Base-by-base conservation (phyloP, 2,797 vertebrate species). In the Lepilemur ruficaudatus region DNA sequence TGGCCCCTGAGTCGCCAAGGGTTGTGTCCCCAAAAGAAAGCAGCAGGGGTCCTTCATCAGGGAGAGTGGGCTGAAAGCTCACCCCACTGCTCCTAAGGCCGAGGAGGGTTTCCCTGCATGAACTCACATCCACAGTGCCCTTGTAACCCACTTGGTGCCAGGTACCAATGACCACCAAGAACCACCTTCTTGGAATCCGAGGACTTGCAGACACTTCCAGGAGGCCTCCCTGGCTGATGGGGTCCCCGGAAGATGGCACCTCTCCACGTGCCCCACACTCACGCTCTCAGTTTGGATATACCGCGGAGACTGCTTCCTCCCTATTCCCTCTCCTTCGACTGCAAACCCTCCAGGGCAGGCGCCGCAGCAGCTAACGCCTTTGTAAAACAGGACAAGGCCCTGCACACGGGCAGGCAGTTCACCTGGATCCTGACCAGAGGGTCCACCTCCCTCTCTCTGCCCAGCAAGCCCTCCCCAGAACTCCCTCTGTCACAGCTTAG, bases 261-360 rank as follows among this genome's bases (percentile, higher is more conserved):
- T 13, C 57, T 50, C 67, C 0, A 0, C 20, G 8, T 4, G 11
- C 4, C 78, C 57, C 2, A 18, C 20, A 17, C 48, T 52, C 17
- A 2, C 14, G 18, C 87, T 32, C 23, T 22, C 0, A 0, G 10
- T 25, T 15, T 5, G 6, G 1, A 12, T 1, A 17, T 10, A 13
- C 48, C 13, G 13, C 4, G 10, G 22, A 0, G 4, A 18, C 0
- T 32, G 23, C 30, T 48, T 25, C 75, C 35, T 52, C 55, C 72
- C 11, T 3, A 4, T 23, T 20, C 28, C 48, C 41, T 38, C 52
- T 55, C 61, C 46, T 72, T 18, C n/a, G 30, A 43, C 14, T n/a
- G 4, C 4, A 73, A 28, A 23, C 4, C 38, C 76, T 38, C 30
- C 30, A 18, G 30, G 23, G 35, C 57, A 70, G 59, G 17, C 59